Base-by-base conservation (phyloP, 2,113 vertebrate genomes). In the Centropristis striata region DNA sequence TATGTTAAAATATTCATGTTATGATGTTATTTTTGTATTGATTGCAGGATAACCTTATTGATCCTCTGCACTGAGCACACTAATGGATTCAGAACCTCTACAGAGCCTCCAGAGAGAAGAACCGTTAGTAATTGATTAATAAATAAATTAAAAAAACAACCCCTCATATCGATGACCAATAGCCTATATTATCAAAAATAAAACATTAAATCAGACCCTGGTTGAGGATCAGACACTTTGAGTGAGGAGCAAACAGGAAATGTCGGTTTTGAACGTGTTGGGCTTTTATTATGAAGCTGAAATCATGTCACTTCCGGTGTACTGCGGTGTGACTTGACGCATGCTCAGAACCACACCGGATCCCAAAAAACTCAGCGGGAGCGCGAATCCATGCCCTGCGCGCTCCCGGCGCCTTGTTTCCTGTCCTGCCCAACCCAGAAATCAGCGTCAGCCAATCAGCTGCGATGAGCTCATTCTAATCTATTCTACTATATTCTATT, bases 371-470 rank as follows among this genome's bases (percentile, higher is more conserved):
- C 27, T 72, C 86, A 49, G 59, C 77, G 83, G 80, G 85, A 71
- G 78, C 88, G 83, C 72, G 78, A 1, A 83, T 87, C 80, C 75
- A 71, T 73, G 51, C 54, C 71, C 61, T 81, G 83, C 88, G 85
- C 90, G 88, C 27, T 71, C 90, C 71, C 78, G 84, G 18, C 20
- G 28, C 59, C 78, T 78, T 41, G 71, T 84, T 90, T 91, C 91
- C 87, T 86, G 86, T 87, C 78, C 80, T 75, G 81, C 89, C 82
- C 87, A 86, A 75, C 81, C 78, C 74, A 77, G 67, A 86, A 69
- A 84, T 72, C 54, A 73, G 60, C 66, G 23, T 59, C 37, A 54
- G 4, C 78, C 87, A 87, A 88, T 90, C 71, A 69, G 47, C 0
- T 0, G 37, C 20, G 66, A 72, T 84, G 44, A 84, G 36, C 27